Evolutionary conservation across 2,888 invertebrate species (phyloP).

Genomic region (Cyclophora punctaria): DNA sequence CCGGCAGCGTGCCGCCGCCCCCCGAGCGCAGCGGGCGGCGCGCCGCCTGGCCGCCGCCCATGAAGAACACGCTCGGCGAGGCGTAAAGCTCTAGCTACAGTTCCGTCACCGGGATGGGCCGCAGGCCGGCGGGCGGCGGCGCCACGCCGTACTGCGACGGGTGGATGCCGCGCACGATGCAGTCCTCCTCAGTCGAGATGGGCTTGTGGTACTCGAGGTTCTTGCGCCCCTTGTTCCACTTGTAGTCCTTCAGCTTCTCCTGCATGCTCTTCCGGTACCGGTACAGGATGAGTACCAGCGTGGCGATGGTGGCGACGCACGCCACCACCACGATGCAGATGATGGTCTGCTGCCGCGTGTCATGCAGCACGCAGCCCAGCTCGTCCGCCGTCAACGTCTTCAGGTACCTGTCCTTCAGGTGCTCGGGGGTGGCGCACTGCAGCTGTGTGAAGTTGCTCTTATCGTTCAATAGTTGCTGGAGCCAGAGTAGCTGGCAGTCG

Average conservation of each 20-base stretch:
- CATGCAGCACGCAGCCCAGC: constrained; percentile 86
- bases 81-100: constrained; percentile 98
- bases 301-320: constrained; percentile 81
- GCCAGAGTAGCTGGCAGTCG: constrained; percentile 87
- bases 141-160: constrained; percentile 71
- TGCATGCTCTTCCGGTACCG: constrained; percentile 87
- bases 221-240: constrained; percentile 86
- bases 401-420: constrained; percentile 81
- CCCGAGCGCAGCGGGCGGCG: constrained; percentile 69
- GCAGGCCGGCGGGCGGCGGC: constrained; percentile 66
- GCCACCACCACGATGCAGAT: constrained; percentile 84
- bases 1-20: constrained; percentile 79
- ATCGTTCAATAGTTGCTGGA: constrained; percentile 81
- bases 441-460: constrained; percentile 81
- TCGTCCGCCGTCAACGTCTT: constrained; percentile 82
- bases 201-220: constrained; percentile 94
- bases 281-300: constrained; percentile 83
- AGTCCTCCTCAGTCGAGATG: constrained; percentile 88
- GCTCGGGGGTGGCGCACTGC: constrained; percentile 83
- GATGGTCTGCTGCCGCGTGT: constrained; percentile 86
- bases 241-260: constrained; percentile 87
- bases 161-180: constrained; percentile 81
- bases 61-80: constrained; percentile 87
- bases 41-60: constrained; percentile 77
- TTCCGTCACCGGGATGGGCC: constrained; percentile 90